phyloP scores from a whole-genome alignment of 2,888 invertebrate genomes.

The Drosophila hamatofila region DNA sequence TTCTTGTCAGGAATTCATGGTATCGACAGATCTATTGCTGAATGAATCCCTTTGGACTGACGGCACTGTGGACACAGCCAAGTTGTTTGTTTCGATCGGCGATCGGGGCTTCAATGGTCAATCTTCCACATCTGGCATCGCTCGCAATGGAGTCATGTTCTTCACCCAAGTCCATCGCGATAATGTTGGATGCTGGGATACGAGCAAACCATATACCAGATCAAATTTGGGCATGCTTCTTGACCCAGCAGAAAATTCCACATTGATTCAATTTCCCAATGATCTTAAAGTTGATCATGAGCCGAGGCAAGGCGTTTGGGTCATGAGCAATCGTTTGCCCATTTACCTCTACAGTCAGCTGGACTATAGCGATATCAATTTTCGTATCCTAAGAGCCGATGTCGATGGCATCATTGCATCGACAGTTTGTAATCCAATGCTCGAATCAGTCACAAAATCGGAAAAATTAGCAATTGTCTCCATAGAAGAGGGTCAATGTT shows the following conservation, averaged over 20 bases:
- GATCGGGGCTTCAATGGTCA: slow-evolving; percentile 89
- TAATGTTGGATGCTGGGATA: slow-evolving; percentile 93
- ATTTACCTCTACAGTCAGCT: slow-evolving; percentile 89
- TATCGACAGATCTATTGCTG: slow-evolving; percentile 88
- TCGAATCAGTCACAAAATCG: background rate
- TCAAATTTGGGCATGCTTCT: slow-evolving; percentile 86
- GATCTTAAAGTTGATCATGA: slow-evolving; percentile 92
- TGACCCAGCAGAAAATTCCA: slow-evolving; percentile 17
- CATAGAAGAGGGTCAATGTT: slow-evolving; percentile 70
- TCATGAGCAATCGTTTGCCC: slow-evolving; percentile 91
- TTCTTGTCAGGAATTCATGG: slow-evolving; percentile 88
- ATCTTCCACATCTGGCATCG: slow-evolving; percentile 90
- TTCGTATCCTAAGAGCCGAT: slow-evolving; percentile 90
- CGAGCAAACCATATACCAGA: slow-evolving; percentile 88
- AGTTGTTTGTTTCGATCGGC: slow-evolving; percentile 82
- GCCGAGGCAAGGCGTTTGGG: slow-evolving; percentile 89
- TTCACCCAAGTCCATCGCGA: slow-evolving; percentile 92
- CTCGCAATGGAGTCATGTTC: slow-evolving; percentile 90
- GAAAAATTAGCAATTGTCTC: slow-evolving; percentile 37
- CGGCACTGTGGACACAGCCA: slow-evolving; percentile 76
- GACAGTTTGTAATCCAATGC: slow-evolving; percentile 89
- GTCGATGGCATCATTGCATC: slow-evolving; percentile 88
- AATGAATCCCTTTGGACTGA: slow-evolving; percentile 87
- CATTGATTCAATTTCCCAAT: slow-evolving; percentile 91
- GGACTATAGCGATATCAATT: slow-evolving; percentile 89